Percentiles rank a stretch among this genome's conserved stretches.
Conservation (phyloP, 1,140 invertebrate species). For the Zaprionus lachaisei region DNA sequence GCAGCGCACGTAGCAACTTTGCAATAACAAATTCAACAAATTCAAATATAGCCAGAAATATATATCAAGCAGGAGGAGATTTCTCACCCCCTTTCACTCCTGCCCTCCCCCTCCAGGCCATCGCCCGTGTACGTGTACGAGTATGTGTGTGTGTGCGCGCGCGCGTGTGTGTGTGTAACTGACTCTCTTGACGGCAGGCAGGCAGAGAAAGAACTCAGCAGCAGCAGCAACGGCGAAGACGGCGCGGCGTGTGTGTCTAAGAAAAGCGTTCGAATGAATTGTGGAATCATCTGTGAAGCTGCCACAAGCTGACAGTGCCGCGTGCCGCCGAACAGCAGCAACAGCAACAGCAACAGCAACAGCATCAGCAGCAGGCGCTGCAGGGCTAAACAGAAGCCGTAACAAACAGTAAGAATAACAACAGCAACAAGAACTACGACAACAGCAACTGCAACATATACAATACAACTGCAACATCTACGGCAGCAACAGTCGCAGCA, state of each 20-base stretch:
- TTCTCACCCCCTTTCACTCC: constrained; percentile 1
- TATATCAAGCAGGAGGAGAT: constrained; percentile 12
- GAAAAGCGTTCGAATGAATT: constrained; percentile 32
- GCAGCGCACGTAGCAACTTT: constrained; percentile 59
- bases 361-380: background rate
- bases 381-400: background rate
- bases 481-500: background rate
- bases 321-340: background rate
- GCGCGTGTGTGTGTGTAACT: background rate
- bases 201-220: background rate
- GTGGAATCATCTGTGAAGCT: constrained; percentile 13
- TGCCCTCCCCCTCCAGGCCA: background rate
- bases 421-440: background rate
- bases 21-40: constrained; percentile 35
- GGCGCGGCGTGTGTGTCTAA: constrained; percentile 20
- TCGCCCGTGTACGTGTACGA: background rate
- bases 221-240: background rate
- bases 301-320: constrained; percentile 5
- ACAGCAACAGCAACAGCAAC: background rate
- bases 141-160: background rate
- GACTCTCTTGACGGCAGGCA: background rate
- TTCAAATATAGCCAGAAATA: constrained; percentile 42
- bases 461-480: too few species aligned
- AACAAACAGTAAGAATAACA: background rate
- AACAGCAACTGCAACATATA: background rate